Conservation (phyloP, 2,797 vertebrate species). For the Heliangelus exortis region DNA sequence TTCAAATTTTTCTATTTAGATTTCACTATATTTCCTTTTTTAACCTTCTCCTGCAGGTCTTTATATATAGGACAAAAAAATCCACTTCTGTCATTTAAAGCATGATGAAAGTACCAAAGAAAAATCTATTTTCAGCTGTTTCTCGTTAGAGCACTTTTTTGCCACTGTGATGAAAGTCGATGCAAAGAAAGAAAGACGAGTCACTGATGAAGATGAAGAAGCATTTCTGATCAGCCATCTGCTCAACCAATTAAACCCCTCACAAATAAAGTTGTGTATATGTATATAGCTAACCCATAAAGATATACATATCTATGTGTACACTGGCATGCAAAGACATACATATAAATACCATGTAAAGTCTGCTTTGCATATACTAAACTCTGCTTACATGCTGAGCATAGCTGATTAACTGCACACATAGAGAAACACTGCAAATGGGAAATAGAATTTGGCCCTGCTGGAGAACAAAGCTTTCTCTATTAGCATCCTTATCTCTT, state of each 20-base stretch:
- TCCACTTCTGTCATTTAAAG: slow-evolving; percentile 78
- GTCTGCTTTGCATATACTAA: slow-evolving; percentile 34
- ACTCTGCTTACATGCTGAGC: not conserved
- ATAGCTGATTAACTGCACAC: slow-evolving; percentile 45
- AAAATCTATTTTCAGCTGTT: slow-evolving; percentile 77
- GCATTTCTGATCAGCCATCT: slow-evolving; percentile 72
- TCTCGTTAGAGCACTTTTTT: slow-evolving; percentile 77
- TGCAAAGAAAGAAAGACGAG: slow-evolving; percentile 76
- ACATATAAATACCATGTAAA: slow-evolving; percentile 46
- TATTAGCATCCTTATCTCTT: slow-evolving; percentile 69
- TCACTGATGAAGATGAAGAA: slow-evolving; percentile 77
- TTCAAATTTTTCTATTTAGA: slow-evolving; percentile 78
- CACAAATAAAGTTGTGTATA: slow-evolving; percentile 36
- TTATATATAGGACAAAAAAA: slow-evolving; percentile 76
- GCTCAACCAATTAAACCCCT: slow-evolving; percentile 70
- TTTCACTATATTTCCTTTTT: slow-evolving; percentile 76
- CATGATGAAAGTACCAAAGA: slow-evolving; percentile 74
- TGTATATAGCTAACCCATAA: slow-evolving; percentile 20
- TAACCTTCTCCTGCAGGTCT: slow-evolving; percentile 76
- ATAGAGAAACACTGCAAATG: slow-evolving; percentile 27
- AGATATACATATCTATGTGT: slow-evolving; percentile 38
- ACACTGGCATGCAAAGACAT: not conserved
- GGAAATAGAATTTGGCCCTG: slow-evolving; percentile 30
- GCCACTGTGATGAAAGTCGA: slow-evolving; percentile 65
- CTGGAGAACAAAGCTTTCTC: slow-evolving; percentile 73